phyloP scores from a whole-genome alignment of 2,113 vertebrate species.

The Phrynosoma platyrhinos region DNA sequence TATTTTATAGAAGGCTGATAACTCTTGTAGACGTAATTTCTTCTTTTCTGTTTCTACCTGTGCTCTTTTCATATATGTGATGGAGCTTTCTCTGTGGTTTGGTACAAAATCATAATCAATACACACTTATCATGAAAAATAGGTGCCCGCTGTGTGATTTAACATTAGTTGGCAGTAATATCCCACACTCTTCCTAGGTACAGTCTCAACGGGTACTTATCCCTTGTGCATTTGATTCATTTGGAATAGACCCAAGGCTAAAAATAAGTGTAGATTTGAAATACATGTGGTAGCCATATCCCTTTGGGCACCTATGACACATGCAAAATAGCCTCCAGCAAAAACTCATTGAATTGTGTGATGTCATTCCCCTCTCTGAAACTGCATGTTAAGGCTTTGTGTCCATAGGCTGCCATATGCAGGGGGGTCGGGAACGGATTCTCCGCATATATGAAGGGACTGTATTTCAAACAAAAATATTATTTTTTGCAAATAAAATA shows the following conservation, averaged over 20 bases:
- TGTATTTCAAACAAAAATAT: no score
- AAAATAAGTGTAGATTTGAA: slow-evolving; percentile 28
- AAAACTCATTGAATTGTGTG: slow-evolving; percentile 39
- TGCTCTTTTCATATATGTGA: slow-evolving; percentile 26
- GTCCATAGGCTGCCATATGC: neutral
- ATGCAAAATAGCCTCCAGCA: slow-evolving; percentile 30
- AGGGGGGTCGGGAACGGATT: no score
- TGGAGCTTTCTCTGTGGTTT: slow-evolving; percentile 29
- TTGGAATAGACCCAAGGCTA: slow-evolving; percentile 5
- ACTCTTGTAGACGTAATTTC: slow-evolving; percentile 6
- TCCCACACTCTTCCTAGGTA: neutral
- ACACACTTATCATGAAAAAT: slow-evolving; percentile 6
- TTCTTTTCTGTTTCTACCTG: slow-evolving; percentile 6
- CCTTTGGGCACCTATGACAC: slow-evolving; percentile 32
- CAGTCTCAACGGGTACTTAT: slow-evolving; percentile 21
- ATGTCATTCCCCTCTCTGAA: neutral
- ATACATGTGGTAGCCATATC: slow-evolving; percentile 23
- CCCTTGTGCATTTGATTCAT: slow-evolving; percentile 19
- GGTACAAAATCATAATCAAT: slow-evolving; percentile 45
- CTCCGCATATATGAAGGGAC: no score
- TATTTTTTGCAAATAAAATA: no score
- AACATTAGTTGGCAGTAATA: slow-evolving; percentile 17
- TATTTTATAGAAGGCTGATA: neutral
- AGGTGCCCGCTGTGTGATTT: slow-evolving; percentile 14
- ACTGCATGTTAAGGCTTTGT: neutral